phyloP scores from a whole-genome alignment of 2,888 invertebrate species.

The Hypercompe scribonia region DNA sequence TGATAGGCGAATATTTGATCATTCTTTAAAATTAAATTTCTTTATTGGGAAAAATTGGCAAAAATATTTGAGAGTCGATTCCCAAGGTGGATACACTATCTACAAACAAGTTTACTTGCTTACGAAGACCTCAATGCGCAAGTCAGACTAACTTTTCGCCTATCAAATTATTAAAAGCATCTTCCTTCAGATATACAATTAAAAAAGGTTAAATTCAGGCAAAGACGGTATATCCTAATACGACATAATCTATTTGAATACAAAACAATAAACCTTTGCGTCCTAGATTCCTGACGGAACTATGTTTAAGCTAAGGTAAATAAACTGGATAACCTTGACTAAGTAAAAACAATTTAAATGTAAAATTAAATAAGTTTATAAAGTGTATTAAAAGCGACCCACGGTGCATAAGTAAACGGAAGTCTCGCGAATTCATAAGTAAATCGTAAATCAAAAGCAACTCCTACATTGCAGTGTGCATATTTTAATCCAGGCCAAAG shows the following conservation, averaged over 20 bases:
- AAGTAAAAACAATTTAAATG: background rate
- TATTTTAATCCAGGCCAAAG: conserved; percentile 64
- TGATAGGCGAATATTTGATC: background rate
- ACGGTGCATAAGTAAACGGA: conserved; percentile 42
- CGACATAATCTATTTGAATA: background rate
- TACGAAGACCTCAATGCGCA: background rate
- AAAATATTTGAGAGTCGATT: too few relatives aligned
- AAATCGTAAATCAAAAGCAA: conserved; percentile 59
- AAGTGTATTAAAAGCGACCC: conserved; percentile 8
- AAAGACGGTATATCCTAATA: background rate
- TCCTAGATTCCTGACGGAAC: background rate
- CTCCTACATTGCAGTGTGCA: conserved; percentile 57
- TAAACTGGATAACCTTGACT: background rate
- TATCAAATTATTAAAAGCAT: background rate
- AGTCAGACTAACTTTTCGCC: too few relatives aligned
- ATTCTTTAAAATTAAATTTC: background rate
- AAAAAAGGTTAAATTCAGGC: background rate
- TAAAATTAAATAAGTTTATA: conserved; percentile 1
- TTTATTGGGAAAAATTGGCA: too few relatives aligned
- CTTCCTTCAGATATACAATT: background rate
- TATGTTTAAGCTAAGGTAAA: background rate
- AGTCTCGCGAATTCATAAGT: conserved; percentile 50
- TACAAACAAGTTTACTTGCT: background rate
- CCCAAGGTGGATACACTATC: background rate
- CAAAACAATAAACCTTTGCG: background rate